Base-by-base conservation (phyloP, 2,888 invertebrate species). In the Drosophila mimetica region DNA sequence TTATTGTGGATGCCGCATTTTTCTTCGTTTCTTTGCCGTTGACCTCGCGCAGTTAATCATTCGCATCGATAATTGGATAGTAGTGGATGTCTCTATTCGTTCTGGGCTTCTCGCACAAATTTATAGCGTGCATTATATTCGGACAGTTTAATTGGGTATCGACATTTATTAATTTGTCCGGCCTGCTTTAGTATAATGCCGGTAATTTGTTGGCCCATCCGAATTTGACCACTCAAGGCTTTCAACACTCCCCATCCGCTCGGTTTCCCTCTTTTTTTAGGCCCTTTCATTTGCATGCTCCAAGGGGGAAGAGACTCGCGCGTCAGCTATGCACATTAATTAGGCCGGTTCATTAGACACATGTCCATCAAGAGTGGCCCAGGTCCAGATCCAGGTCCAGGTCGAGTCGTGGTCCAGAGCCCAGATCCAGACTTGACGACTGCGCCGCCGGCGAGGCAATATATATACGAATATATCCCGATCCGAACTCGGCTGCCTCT, bases 111-210 rank as follows among this genome's bases (percentile, higher is more conserved):
- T 30, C 28, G 36, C 44, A 30, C 36, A 63, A 70, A 88, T 89
- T 86, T 76, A 89, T 89, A 60, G 85, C 79, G 55, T 76, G 71
- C 74, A 86, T 77, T 84, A 81, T 69, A 71, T 66, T 65, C 46
- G 54, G 86, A 87, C 88, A 89, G 76, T 86, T 88, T 89, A 87
- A 87, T 87, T 83, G 87, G 59, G 67, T 77, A 89, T 87, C 83
- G 86, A 89, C 76, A 75, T 86, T 80, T 89, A 86, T 84, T 84
- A 84, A 88, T 89, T 84, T 75, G 70, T 71, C 48, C 58, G 51
- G 50, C 39, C 59, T 34, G 37, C 18, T 50, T 72, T 34, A 63
- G 36, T 48, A 44, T 63, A 64, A 63, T 63, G 44, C 50, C 52
- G 7, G 65, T 50, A 63, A 73, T 73, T 71, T 64, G 34, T 54